Evolutionary conservation across 2,797 vertebrate species (phyloP), one percentile per base, ranked within the genome.

Genomic region (Amniataba percoides): DNA sequence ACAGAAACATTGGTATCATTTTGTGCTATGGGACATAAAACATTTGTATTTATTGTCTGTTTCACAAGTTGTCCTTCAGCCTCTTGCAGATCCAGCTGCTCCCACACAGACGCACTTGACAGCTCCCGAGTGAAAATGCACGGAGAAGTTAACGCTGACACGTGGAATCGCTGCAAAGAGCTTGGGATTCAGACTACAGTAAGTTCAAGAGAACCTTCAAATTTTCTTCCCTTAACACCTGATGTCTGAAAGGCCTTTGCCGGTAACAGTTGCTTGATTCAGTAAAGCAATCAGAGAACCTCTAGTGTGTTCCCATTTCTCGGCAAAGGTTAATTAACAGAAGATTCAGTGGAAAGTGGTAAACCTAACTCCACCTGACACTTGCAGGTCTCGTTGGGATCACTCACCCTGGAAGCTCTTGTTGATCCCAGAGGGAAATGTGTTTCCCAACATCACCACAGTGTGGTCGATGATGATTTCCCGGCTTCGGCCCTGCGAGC

Each of bases 381-480:
- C n/a, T 19, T 56, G 18, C 14, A 31, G 14, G 42, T 42, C 1
- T 2, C 4, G 1, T 46, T 7, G 4, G n/a, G 14, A 64, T 43
- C 40, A 63, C 82, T 74, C 87, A 97, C 97, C 97, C 94, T 97
- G 96, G 78, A 97, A 98, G 88, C 96, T 96, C 79, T 87, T 96
- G 88, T 96, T 96, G 75, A 91, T 84, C 73, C 71, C 92, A n/a
- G 94, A 93, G 1, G 95, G 93, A 73, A 96, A 94, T 3, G 88
- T 87, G 66, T 96, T 97, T 70, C 96, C 97, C 77, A 98, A 93
- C 78, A 97, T 92, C 77, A 98, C 90, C 69, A 91, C 92, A 18
- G 90, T 85, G 11, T 96, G 93, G 84, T 97, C 96, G 46, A 97
- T 94, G 77, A 96, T 67, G 63, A 97, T 97, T 90, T 98, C 96